These are phyloP conservation scores for Rhipidura dahli DNA, from an alignment of 2,113 vertebrate species.

Conservation along the genomic window DNA sequence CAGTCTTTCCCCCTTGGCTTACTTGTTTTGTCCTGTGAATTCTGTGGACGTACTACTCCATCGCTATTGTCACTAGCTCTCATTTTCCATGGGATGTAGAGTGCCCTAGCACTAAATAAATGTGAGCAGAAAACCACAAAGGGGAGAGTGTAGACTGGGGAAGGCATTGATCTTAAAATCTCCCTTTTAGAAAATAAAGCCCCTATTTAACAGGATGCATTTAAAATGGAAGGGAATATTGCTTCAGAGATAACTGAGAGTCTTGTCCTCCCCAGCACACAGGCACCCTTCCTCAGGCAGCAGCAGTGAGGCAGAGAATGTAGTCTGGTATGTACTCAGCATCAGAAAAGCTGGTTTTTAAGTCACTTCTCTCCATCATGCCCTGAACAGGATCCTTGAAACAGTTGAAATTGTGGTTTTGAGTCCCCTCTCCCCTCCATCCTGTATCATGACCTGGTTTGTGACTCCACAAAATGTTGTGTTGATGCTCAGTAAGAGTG, in stretches of 20 bases:
- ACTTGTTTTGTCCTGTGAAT: neutral
- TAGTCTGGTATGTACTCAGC: neutral
- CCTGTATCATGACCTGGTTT: rapidly evolving
- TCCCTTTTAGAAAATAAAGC: neutral
- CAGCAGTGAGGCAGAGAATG: neutral
- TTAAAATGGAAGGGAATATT: neutral
- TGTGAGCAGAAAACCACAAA: neutral
- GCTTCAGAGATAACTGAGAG: neutral
- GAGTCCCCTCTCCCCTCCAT: neutral
- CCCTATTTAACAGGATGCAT: neutral
- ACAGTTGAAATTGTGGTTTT: neutral
- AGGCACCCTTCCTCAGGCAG: neutral
- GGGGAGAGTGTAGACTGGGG: neutral
- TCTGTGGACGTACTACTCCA: neutral
- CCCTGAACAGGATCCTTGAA: neutral
- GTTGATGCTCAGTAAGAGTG: neutral
- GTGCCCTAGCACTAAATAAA: neutral
- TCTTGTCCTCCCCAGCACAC: rapidly evolving
- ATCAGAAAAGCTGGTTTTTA: neutral
- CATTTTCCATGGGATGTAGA: neutral
- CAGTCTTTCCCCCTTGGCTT: neutral
- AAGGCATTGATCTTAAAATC: neutral
- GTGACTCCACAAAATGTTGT: neutral
- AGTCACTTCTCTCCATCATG: neutral
- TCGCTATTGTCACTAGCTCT: neutral